Percentiles rank a stretch among this genome's conserved stretches.
Conservation (phyloP, 2,888 invertebrate species). For the Eledona agricola region DNA sequence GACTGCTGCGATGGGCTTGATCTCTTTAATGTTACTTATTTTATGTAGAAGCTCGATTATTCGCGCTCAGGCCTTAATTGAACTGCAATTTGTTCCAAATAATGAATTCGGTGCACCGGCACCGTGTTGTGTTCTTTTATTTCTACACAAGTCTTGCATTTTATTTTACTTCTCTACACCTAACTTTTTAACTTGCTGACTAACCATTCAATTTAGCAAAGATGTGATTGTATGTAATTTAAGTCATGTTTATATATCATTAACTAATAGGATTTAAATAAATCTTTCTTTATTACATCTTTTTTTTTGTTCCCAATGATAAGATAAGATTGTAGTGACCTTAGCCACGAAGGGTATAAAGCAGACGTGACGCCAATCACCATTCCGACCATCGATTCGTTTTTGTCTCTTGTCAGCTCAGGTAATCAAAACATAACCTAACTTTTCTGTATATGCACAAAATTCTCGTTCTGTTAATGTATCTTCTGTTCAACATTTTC, state of each 20-base stretch:
- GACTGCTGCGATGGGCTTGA: conserved; percentile 57
- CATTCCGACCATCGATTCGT: too few species aligned
- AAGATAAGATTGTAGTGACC: too few species aligned
- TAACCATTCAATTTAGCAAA: conserved; percentile 58
- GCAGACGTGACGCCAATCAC: too few species aligned
- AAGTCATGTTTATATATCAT: conserved; percentile 61
- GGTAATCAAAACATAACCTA: conserved; percentile 25
- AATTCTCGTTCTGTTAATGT: conserved; percentile 29
- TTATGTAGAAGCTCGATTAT: conserved; percentile 40
- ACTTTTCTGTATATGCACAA: conserved; percentile 25
- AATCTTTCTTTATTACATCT: conserved; percentile 57
- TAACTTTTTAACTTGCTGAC: conserved; percentile 42
- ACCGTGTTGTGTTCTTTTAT: conserved; percentile 43
- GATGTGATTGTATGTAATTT: conserved; percentile 62
- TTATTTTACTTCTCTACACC: conserved; percentile 41
- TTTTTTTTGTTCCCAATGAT: conserved; percentile 17
- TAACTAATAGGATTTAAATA: conserved; percentile 59
- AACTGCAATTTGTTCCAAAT: conserved; percentile 37
- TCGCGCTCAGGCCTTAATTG: conserved; percentile 40
- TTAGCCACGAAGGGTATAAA: too few species aligned
- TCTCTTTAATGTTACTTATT: conserved; percentile 56
- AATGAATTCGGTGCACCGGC: conserved; percentile 36
- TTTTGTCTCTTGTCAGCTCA: too few species aligned
- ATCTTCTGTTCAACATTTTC: conserved; percentile 35
- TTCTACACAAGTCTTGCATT: conserved; percentile 40